A percentile compares a stretch with the other conserved stretches of the same genome.
Conservation (phyloP, 2,797 vertebrate species). For the Mormyrops boulengeri region DNA sequence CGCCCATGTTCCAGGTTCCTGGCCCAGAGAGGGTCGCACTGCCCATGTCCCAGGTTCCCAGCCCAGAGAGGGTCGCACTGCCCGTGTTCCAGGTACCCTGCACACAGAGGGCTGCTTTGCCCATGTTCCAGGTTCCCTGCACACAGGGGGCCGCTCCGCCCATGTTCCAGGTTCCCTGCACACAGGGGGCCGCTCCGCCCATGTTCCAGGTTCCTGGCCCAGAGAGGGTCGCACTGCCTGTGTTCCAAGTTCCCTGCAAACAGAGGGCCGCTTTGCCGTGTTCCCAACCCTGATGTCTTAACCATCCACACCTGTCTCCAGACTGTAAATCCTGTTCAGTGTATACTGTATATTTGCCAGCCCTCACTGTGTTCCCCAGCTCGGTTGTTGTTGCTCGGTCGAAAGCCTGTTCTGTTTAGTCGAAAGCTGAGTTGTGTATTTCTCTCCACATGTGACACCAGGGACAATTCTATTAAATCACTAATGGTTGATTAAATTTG, state of each 20-base stretch:
- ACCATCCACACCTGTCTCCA: background rate
- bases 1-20: background rate
- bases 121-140: too few relatives aligned
- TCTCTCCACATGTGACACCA: background rate
- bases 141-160: too few relatives aligned
- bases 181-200: too few relatives aligned
- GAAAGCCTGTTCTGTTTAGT: background rate
- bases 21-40: background rate
- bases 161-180: too few relatives aligned
- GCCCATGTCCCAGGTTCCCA: too few relatives aligned
- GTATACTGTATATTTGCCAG: background rate
- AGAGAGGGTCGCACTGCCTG: too few relatives aligned
- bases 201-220: too few relatives aligned
- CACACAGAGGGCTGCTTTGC: too few relatives aligned
- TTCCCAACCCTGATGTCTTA: background rate
- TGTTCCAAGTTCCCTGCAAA: too few relatives aligned
- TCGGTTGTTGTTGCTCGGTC: background rate
- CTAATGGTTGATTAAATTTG: background rate
- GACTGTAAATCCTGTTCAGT: background rate
- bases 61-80: too few relatives aligned
- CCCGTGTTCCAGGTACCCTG: too few relatives aligned
- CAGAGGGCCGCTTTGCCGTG: too few relatives aligned
- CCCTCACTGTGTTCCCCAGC: background rate
- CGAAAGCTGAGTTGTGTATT: background rate
- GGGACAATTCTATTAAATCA: background rate